Evolutionary conservation across 1,140 invertebrate species (phyloP).

Genomic region (Drosophila nannoptera): DNA sequence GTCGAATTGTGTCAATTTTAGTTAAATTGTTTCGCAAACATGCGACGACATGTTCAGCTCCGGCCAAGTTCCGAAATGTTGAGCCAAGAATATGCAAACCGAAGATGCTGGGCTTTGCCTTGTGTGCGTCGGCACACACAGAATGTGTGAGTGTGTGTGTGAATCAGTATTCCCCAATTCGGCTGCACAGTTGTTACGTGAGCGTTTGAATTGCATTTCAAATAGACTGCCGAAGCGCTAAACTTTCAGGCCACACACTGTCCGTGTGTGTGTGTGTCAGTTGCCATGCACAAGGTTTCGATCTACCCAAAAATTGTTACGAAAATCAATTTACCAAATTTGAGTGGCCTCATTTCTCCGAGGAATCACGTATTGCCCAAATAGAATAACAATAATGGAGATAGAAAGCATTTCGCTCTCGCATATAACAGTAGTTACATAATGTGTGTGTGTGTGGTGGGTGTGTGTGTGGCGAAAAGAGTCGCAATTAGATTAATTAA

Average conservation of each 20-base stretch:
- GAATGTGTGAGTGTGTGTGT: conserved; percentile 6
- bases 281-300: conserved; percentile 39
- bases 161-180: conserved; percentile 10
- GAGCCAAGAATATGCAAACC: not conserved
- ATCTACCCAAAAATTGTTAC: conserved; percentile 56
- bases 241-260: conserved; percentile 28
- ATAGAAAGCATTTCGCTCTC: not conserved
- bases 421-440: conserved; percentile 12
- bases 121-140: not conserved
- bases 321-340: conserved; percentile 68
- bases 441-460: conserved; percentile 6
- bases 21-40: conserved; percentile 54
- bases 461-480: not conserved
- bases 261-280: not conserved
- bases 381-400: not conserved
- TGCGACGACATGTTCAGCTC: conserved; percentile 1
- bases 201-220: conserved; percentile 69
- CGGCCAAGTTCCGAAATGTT: conserved; percentile 4
- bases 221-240: conserved; percentile 61
- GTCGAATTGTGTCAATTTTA: conserved; percentile 47
- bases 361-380: not conserved
- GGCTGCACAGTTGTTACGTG: conserved; percentile 31
- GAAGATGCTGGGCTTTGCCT: not conserved
- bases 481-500: conserved; percentile 7
- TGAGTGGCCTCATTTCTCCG: conserved; percentile 45